Evolutionary conservation across 2,888 invertebrate genomes (phyloP).

Genomic region (Pyrrhia umbra): DNA sequence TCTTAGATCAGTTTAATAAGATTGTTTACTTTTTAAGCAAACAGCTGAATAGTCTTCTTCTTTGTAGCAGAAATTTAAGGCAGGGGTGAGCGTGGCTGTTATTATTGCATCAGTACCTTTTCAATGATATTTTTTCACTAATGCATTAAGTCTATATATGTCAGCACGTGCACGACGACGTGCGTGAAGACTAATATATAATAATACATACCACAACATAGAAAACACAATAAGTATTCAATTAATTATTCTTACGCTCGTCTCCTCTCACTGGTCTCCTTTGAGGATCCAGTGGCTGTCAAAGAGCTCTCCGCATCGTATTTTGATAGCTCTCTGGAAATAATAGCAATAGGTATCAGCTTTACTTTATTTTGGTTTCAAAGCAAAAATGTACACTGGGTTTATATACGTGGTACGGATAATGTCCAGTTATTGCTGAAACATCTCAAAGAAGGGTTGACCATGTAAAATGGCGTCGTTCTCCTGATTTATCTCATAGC

Average conservation of each 20-base stretch:
- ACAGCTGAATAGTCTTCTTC: too few relatives aligned
- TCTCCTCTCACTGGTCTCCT: slow-evolving; percentile 71
- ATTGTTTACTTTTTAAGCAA: not conserved
- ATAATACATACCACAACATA: too few relatives aligned
- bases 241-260: slow-evolving; percentile 72
- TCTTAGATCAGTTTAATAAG: not conserved
- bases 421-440: slow-evolving; percentile 39
- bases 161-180: too few relatives aligned
- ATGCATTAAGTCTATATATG: too few relatives aligned
- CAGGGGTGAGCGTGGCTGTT: too few relatives aligned
- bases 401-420: slow-evolving; percentile 9
- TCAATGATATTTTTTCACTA: too few relatives aligned
- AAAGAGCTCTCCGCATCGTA: slow-evolving; percentile 1
- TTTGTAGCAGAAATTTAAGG: too few relatives aligned
- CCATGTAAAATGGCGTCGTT: slow-evolving; percentile 55
- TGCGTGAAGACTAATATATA: too few relatives aligned
- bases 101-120: too few relatives aligned
- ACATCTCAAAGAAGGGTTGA: slow-evolving; percentile 31
- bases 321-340: slow-evolving; percentile 40
- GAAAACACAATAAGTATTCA: too few relatives aligned
- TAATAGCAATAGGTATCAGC: not conserved
- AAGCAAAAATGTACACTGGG: not conserved
- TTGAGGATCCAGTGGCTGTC: slow-evolving; percentile 68
- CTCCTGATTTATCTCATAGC: slow-evolving; percentile 51
- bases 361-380: not conserved